Conservation (phyloP, 2,888 invertebrate species). For the Aphidius colemani region DNA sequence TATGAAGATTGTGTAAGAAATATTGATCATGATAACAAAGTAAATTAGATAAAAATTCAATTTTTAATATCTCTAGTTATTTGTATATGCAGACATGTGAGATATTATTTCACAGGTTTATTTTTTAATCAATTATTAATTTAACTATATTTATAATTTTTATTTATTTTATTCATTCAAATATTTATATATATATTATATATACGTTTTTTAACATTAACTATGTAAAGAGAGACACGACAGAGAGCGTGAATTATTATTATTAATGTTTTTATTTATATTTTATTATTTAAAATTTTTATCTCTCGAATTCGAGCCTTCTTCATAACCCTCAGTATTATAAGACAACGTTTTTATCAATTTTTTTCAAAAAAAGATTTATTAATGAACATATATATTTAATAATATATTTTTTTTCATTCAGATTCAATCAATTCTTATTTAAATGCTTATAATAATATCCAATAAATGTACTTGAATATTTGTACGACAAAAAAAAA, state of each 20-base stretch:
- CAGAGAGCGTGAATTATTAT: slow-evolving; percentile 48
- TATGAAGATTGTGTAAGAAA: slow-evolving; percentile 59
- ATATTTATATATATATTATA: slow-evolving; percentile 41
- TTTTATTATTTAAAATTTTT: neutral
- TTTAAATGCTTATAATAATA: too few relatives aligned
- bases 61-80: slow-evolving; percentile 28
- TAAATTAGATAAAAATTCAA: slow-evolving; percentile 56
- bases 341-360: slow-evolving; percentile 21
- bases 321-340: slow-evolving; percentile 25
- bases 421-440: neutral
- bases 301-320: slow-evolving; percentile 6
- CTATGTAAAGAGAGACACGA: slow-evolving; percentile 54
- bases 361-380: slow-evolving; percentile 5
- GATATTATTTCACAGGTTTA: slow-evolving; percentile 16
- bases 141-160: slow-evolving; percentile 31
- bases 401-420: slow-evolving; percentile 2
- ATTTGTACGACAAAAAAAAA: too few relatives aligned
- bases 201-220: slow-evolving; percentile 48
- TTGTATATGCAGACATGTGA: slow-evolving; percentile 16
- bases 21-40: slow-evolving; percentile 55
- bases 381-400: slow-evolving; percentile 3
- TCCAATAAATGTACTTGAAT: too few relatives aligned
- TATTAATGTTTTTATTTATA: slow-evolving; percentile 15
- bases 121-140: slow-evolving; percentile 14
- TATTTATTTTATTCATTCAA: slow-evolving; percentile 31